phyloP scores from a whole-genome alignment of 2,113 vertebrate genomes.

The Condylura cristata region DNA sequence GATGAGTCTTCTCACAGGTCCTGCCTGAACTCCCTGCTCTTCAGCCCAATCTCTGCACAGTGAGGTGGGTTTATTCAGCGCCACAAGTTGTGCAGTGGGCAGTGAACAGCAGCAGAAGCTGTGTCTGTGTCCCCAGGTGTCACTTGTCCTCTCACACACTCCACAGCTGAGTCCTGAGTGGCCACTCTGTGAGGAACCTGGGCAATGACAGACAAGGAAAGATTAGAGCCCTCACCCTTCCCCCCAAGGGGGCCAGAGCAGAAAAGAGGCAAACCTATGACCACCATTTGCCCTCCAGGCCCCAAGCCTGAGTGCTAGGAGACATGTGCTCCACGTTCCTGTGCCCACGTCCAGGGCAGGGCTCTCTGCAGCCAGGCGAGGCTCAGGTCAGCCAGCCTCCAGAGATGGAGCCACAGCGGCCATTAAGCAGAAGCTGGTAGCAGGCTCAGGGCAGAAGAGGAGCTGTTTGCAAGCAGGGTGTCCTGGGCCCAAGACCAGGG shows the following conservation, averaged over 20 bases:
- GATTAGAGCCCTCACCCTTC: no score
- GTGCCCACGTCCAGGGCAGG: fast-evolving
- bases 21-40: neutral
- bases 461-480: neutral
- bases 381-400: neutral
- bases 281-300: neutral
- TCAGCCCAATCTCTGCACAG: neutral
- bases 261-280: neutral
- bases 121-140: neutral
- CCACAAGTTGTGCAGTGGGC: fast-evolving
- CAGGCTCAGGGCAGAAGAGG: neutral
- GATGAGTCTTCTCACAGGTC: neutral
- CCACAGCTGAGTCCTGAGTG: neutral
- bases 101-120: neutral
- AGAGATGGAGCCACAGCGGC: neutral
- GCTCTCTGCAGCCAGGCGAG: fast-evolving
- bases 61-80: neutral
- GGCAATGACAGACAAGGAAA: neutral
- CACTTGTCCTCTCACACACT: no score
- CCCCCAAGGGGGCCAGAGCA: neutral
- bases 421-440: neutral
- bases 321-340: fast-evolving
- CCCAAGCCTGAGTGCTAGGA: neutral
- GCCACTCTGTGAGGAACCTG: neutral
- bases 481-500: neutral